A percentile compares a stretch with the other conserved stretches of the same genome.
phyloP scores from a whole-genome alignment of 1,140 invertebrate genomes.

The Orchestia grillus region DNA sequence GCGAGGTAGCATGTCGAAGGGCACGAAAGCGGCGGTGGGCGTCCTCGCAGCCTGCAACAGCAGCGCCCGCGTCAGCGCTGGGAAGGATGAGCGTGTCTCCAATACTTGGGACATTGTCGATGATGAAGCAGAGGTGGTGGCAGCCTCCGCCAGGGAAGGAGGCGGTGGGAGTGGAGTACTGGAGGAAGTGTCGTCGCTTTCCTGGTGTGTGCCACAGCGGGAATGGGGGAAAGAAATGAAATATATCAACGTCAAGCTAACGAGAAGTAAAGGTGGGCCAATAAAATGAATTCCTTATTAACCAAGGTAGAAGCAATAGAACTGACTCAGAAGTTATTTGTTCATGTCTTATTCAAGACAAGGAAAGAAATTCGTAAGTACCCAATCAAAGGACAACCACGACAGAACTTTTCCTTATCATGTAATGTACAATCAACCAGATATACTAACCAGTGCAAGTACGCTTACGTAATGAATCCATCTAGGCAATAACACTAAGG shows the following conservation, averaged over 20 bases:
- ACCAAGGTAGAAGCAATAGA: background rate
- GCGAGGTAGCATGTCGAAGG: conserved; percentile 5
- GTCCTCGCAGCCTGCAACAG: background rate
- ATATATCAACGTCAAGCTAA: background rate
- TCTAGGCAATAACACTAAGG: too few relatives aligned
- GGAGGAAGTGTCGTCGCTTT: background rate
- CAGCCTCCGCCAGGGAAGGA: background rate
- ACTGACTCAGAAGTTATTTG: background rate
- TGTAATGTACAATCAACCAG: too few relatives aligned
- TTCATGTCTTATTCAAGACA: background rate
- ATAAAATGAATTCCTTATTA: background rate
- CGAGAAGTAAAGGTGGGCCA: background rate
- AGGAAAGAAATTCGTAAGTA: background rate
- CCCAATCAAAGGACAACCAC: background rate
- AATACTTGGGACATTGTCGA: background rate
- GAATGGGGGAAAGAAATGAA: conserved; percentile 13
- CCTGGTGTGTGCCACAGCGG: background rate
- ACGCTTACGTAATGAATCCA: too few relatives aligned
- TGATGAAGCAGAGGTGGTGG: background rate
- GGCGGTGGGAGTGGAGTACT: background rate
- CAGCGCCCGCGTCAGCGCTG: background rate
- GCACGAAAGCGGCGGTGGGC: background rate
- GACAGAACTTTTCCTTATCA: background rate
- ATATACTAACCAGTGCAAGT: too few relatives aligned
- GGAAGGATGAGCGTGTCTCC: background rate